These are phyloP conservation scores for Danio rerio DNA, from an alignment of 2,113 vertebrate genomes.

Conservation along the genomic window GRCz12tu NC_133176.1:16457501-16458000, in stretches of 20 bases:
- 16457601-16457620: background rate
- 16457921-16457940: too few relatives aligned
- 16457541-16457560: background rate
- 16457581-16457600: background rate
- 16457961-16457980: too few relatives aligned
- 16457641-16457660: conserved; percentile 5
- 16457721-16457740: background rate
- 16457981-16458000: too few relatives aligned
- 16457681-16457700: background rate
- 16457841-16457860: too few relatives aligned
- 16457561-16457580: conserved; percentile 2
- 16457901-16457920: too few relatives aligned
- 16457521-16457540: background rate
- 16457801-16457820: background rate
- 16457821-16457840: background rate
- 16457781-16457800: background rate
- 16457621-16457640: conserved; percentile 2
- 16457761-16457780: background rate
- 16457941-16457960: too few relatives aligned
- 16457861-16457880: too few relatives aligned
- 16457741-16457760: background rate
- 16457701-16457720: background rate
- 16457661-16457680: background rate
- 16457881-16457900: too few relatives aligned
- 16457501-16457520: background rate